Evolutionary conservation across 2,797 vertebrate genomes (phyloP).

Genomic region (Menidia menidia): DNA sequence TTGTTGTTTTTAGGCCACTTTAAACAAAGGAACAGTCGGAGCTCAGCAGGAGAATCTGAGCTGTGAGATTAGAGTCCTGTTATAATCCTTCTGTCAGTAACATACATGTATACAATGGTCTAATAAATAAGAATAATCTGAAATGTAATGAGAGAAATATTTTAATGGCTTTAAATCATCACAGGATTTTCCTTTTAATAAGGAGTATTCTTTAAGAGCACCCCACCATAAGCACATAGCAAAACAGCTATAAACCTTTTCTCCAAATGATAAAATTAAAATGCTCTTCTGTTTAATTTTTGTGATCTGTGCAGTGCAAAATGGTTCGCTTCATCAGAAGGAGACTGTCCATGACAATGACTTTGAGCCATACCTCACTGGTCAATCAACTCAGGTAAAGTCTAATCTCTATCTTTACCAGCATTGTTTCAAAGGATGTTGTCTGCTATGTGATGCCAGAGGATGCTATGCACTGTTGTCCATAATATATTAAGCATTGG

Average conservation of each 20-base stretch:
- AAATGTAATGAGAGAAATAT: conserved; percentile 2
- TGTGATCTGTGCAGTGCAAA: conserved; percentile 88
- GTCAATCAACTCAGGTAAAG: conserved; percentile 95
- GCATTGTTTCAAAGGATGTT: not conserved
- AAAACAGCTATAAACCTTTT: not conserved
- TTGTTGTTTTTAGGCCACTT: conserved; percentile 10
- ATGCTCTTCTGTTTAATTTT: conserved; percentile 30
- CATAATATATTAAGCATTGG: not conserved
- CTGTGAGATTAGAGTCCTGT: not conserved
- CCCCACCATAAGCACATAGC: not conserved
- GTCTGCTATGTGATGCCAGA: not conserved
- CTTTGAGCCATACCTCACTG: conserved; percentile 95
- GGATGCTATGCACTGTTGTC: not conserved
- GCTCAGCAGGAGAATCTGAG: not conserved
- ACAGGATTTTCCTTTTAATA: not conserved
- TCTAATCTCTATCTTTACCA: not conserved
- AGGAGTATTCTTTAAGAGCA: not conserved
- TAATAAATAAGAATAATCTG: not conserved
- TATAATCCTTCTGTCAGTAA: not conserved
- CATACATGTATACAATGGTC: not conserved
- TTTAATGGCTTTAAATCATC: not conserved
- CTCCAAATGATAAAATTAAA: not conserved
- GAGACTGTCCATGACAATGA: conserved; percentile 95
- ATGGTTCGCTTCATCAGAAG: conserved; percentile 97
- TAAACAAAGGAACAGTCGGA: not conserved